Base-by-base conservation (phyloP, 2,797 vertebrate genomes). In the Gadopsis marmoratus region DNA sequence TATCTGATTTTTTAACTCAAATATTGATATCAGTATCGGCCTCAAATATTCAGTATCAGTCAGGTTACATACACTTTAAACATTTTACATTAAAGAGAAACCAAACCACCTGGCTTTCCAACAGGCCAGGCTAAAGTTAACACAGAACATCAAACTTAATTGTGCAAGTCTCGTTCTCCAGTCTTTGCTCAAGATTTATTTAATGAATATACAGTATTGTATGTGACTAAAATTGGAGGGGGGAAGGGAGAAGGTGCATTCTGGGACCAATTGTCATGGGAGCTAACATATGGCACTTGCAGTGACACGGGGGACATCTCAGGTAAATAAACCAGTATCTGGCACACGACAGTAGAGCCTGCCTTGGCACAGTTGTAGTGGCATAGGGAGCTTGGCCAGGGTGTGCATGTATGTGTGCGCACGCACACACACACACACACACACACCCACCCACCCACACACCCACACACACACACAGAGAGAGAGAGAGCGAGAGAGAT, bases 311-410 rank as follows among this genome's bases (percentile, higher is more conserved):
- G 93, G 83, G 89, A 95, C 62, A 75, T 83, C 88, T 93, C 87
- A 92, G 93, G 95, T 97, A 96, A 96, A 97, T 96, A 95, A 96
- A 96, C 95, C 93, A 95, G 91, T 88, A 95, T 85, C 88, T 95
- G 95, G 95, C 76, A 92, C 87, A 86, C 83, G 91, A 90, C 89
- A 92, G 87, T 89, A 78, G 89, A 91, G 86, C 91, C 89, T 92
- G 92, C 85, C 89, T 93, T 95, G 95, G 94, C 94, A 90, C 78
- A 63, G 91, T 89, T 89, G 82, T 58, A 81, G 79, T 78, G 91
- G 90, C 87, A 91, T 35, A 87, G 92, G 86, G 86, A 91, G 91
- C 74, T 89, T 84, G 91, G 88, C 92, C 84, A 79, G 76, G 43
- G 51, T 79, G 74, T 63, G 67, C 61, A 68, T 83, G 71, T 53